Conservation (phyloP, 2,888 invertebrate species). For the Dorcus parallelipipedus region DNA sequence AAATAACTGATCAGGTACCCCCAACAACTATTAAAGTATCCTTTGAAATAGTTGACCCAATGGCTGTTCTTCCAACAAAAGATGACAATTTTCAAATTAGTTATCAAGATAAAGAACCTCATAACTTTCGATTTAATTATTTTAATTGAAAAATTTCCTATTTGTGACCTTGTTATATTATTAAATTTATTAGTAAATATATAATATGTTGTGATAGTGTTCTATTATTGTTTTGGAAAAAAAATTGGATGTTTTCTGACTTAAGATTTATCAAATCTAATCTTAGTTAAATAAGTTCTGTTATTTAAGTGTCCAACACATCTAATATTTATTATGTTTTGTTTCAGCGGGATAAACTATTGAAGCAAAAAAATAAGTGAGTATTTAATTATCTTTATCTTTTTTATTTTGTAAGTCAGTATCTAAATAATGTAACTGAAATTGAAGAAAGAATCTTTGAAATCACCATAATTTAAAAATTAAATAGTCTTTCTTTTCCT, state of each 20-base stretch:
- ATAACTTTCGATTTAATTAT: not conserved
- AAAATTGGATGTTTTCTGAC: too few relatives aligned
- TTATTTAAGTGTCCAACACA: too few relatives aligned
- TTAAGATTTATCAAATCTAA: too few relatives aligned
- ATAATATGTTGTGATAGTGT: not conserved
- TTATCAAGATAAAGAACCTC: not conserved
- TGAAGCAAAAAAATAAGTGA: constrained; percentile 13
- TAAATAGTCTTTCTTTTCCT: not conserved
- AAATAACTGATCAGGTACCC: constrained; percentile 7
- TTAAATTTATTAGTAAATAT: not conserved
- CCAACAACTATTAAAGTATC: constrained; percentile 10
- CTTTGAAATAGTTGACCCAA: constrained; percentile 10
- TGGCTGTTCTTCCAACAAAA: not conserved
- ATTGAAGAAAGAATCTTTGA: not conserved
- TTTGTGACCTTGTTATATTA: not conserved
- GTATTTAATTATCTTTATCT: not conserved
- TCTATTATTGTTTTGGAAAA: not conserved
- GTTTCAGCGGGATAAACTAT: constrained; percentile 13
- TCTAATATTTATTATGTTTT: constrained; percentile 6
- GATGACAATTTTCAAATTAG: constrained; percentile 9
- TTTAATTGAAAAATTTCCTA: not conserved
- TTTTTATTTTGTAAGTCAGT: too few relatives aligned
- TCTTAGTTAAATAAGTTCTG: too few relatives aligned
- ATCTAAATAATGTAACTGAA: too few relatives aligned
- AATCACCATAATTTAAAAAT: not conserved